Percentiles rank a stretch among this genome's conserved stretches.
Conservation (phyloP, 2,888 invertebrate species). For the Mythimna impura region DNA sequence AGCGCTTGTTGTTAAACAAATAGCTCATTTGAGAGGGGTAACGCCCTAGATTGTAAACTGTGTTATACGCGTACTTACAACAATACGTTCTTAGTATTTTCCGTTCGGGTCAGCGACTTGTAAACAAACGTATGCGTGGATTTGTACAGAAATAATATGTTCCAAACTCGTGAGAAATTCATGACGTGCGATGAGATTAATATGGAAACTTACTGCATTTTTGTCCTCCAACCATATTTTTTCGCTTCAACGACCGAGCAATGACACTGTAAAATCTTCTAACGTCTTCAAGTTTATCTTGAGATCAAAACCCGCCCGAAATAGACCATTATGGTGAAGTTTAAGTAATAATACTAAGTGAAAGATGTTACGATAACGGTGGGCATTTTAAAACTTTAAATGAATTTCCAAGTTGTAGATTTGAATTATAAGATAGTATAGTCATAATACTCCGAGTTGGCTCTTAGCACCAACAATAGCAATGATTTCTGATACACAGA, state of each 20-base stretch:
- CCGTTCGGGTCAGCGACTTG: constrained; percentile 83
- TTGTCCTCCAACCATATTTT: constrained; percentile 32
- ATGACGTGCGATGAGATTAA: constrained; percentile 55
- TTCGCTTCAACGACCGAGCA: constrained; percentile 42
- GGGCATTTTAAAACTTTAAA: constrained; percentile 49
- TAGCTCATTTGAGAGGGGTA: constrained; percentile 85
- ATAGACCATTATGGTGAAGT: constrained; percentile 55
- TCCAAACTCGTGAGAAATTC: constrained; percentile 63
- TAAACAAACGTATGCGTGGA: constrained; percentile 80
- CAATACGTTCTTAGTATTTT: constrained; percentile 85
- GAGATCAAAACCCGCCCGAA: constrained; percentile 49
- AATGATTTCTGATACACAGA: constrained; percentile 65
- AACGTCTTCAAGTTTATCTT: constrained; percentile 49
- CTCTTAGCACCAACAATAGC: constrained; percentile 70
- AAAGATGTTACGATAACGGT: constrained; percentile 58
- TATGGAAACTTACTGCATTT: constrained; percentile 49
- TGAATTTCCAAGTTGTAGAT: constrained; percentile 48
- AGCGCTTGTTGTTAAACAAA: constrained; percentile 84
- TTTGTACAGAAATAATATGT: constrained; percentile 70
- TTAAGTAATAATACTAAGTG: constrained; percentile 50
- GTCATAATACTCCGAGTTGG: constrained; percentile 46
- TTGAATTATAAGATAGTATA: constrained; percentile 48
- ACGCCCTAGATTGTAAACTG: constrained; percentile 87
- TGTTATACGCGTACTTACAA: constrained; percentile 74
- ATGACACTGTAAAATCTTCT: constrained; percentile 48